A percentile compares a stretch with the other conserved stretches of the same genome.
Evolutionary conservation across 2,113 vertebrate genomes (phyloP).

Genomic region (Tragulus kanchil): DNA sequence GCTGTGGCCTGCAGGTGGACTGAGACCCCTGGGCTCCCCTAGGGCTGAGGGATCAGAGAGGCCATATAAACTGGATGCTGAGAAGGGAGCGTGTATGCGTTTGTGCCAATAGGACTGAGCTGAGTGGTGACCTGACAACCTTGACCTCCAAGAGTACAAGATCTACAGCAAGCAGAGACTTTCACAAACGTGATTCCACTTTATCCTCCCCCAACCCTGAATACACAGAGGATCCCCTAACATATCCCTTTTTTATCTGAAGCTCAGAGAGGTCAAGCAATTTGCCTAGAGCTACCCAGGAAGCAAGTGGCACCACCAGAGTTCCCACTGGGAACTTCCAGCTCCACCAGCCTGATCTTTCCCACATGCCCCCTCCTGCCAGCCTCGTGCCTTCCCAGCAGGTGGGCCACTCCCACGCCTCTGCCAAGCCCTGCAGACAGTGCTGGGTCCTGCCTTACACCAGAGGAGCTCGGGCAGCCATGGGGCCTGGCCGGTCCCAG

Average conservation of each 20-base stretch:
- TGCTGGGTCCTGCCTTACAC: background rate
- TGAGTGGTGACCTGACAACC: background rate
- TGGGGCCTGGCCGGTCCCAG: background rate
- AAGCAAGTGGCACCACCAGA: background rate
- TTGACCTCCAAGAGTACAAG: background rate
- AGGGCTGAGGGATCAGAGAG: background rate
- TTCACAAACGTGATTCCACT: background rate
- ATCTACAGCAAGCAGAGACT: background rate
- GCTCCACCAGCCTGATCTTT: background rate
- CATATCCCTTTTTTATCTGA: background rate
- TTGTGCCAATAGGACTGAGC: background rate
- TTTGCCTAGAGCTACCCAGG: background rate
- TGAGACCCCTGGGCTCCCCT: background rate
- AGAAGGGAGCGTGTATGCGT: background rate
- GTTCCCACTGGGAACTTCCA: background rate
- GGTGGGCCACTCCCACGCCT: background rate
- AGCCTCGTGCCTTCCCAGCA: background rate
- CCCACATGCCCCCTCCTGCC: background rate
- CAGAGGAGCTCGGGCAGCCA: background rate
- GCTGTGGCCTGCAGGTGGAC: background rate
- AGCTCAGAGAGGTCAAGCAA: background rate
- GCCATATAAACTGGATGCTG: background rate
- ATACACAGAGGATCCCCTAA: background rate
- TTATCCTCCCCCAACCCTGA: background rate
- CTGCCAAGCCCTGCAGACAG: background rate